Percentiles rank a stretch among this genome's conserved stretches.
These are phyloP conservation scores for Parnassius glacialis DNA, from an alignment of 2,888 invertebrate species.

Conservation along the genomic window DNA sequence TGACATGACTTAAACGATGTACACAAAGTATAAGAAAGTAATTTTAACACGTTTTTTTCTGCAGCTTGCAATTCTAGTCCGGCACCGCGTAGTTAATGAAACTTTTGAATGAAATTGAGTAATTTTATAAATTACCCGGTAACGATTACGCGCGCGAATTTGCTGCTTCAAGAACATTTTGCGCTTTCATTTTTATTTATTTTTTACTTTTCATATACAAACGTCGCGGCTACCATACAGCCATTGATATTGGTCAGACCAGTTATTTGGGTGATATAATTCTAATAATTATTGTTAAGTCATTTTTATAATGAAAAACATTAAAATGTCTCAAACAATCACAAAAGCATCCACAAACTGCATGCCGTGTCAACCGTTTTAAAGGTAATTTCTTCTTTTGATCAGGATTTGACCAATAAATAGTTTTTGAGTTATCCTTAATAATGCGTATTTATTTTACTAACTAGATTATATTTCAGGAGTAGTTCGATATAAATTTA, in stretches of 20 bases:
- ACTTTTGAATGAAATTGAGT: slow-evolving; percentile 26
- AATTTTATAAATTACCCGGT: slow-evolving; percentile 23
- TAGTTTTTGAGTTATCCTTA: too few relatives aligned
- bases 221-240: slow-evolving; percentile 6
- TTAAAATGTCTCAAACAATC: neutral
- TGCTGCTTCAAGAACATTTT: slow-evolving; percentile 10
- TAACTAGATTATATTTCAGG: too few relatives aligned
- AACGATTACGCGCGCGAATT: slow-evolving; percentile 15
- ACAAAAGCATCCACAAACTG: slow-evolving; percentile 15
- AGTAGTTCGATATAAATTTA: too few relatives aligned
- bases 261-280: slow-evolving; percentile 21
- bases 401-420: too few relatives aligned
- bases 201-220: slow-evolving; percentile 11
- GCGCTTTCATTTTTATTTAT: slow-evolving; percentile 6
- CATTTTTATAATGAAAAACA: slow-evolving; percentile 12
- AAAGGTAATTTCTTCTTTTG: slow-evolving; percentile 1
- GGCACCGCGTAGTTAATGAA: slow-evolving; percentile 11
- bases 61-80: slow-evolving; percentile 11
- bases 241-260: slow-evolving; percentile 11
- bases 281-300: slow-evolving; percentile 18
- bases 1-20: slow-evolving; percentile 13
- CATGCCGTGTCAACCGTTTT: neutral
- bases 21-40: slow-evolving; percentile 9
- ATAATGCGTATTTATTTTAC: too few relatives aligned
- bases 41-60: slow-evolving; percentile 10